Evolutionary conservation across 1,140 invertebrate genomes (phyloP).

Genomic region (Drosophila oshimai): DNA sequence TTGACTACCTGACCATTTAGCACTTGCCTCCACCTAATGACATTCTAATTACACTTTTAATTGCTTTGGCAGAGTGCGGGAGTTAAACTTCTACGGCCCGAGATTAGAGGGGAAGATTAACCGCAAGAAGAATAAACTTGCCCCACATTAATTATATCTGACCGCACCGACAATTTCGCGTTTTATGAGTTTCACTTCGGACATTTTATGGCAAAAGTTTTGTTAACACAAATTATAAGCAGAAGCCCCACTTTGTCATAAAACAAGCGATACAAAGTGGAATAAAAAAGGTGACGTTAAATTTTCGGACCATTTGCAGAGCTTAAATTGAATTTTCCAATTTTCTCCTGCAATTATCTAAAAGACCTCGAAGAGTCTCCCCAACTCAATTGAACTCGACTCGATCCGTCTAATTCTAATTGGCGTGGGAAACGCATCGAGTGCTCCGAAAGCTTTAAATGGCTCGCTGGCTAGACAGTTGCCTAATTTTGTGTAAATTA

Average conservation of each 20-base stretch:
- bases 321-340: constrained; percentile 65
- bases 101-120: constrained; percentile 44
- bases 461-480: constrained; percentile 72
- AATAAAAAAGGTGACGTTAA: constrained; percentile 23
- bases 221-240: constrained; percentile 60
- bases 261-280: constrained; percentile 21
- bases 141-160: constrained; percentile 71
- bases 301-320: constrained; percentile 46
- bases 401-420: constrained; percentile 55
- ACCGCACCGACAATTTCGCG: constrained; percentile 43
- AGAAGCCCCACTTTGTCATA: constrained; percentile 39
- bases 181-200: constrained; percentile 59
- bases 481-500: constrained; percentile 80
- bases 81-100: constrained; percentile 27
- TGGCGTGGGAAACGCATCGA: constrained; percentile 67
- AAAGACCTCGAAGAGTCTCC: constrained; percentile 8
- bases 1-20: constrained; percentile 49
- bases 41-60: constrained; percentile 75
- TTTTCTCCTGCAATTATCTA: constrained; percentile 41
- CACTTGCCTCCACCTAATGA: constrained; percentile 47
- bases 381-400: constrained; percentile 22
- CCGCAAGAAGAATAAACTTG: constrained; percentile 52
- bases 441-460: constrained; percentile 61
- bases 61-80: constrained; percentile 44
- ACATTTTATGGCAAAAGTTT: constrained; percentile 71